These are phyloP conservation scores for Cisticola juncidis DNA, from an alignment of 2,113 vertebrate species.

Conservation along the genomic window DNA sequence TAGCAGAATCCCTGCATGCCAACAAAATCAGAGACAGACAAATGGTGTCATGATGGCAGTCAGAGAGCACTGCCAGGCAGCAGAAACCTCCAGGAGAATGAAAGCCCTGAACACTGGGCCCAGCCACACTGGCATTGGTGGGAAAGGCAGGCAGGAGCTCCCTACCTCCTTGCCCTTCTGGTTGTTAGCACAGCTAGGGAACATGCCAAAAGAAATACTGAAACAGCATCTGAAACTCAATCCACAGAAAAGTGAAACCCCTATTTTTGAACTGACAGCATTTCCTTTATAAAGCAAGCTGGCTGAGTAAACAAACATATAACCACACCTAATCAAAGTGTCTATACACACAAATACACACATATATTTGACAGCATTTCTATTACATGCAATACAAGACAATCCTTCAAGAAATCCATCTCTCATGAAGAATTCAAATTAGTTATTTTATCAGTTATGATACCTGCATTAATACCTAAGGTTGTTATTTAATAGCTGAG, in stretches of 20 bases:
- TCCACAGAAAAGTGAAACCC: background rate
- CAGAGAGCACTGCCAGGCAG: background rate
- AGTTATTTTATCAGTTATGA: background rate
- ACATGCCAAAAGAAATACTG: background rate
- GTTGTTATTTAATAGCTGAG: background rate
- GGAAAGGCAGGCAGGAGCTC: background rate
- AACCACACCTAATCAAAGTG: background rate
- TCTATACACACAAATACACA: background rate
- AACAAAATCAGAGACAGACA: background rate
- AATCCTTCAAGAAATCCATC: background rate
- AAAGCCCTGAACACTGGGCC: background rate
- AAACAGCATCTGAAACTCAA: background rate
- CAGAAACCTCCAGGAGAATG: background rate
- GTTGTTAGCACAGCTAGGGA: background rate
- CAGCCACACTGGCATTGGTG: rapidly evolving
- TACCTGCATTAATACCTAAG: background rate
- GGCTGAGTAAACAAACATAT: background rate
- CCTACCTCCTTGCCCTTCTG: background rate
- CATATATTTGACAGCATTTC: background rate
- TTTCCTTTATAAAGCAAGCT: background rate
- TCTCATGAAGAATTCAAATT: background rate
- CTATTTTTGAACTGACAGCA: background rate
- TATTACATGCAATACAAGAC: background rate
- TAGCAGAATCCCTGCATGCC: background rate
- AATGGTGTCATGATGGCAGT: background rate